phyloP scores from a whole-genome alignment of 2,888 invertebrate genomes.

The Xylota segnis region DNA sequence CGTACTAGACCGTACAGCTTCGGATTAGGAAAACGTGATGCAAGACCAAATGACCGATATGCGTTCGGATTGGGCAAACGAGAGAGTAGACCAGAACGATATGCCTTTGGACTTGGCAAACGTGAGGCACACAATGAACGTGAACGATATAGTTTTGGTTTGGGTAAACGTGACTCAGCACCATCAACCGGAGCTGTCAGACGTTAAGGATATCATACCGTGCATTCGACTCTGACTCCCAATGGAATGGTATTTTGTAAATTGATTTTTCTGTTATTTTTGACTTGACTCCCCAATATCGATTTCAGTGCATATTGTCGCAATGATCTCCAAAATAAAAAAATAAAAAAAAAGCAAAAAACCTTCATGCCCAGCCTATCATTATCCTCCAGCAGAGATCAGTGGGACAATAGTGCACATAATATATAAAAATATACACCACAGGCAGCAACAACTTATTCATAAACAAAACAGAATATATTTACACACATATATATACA shows the following conservation, averaged over 20 bases:
- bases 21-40: constrained; percentile 88
- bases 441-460: constrained; percentile 72
- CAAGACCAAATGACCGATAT: constrained; percentile 83
- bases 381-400: constrained; percentile 60
- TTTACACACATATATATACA: constrained; percentile 64
- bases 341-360: too few species aligned
- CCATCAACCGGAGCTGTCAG: constrained; percentile 26
- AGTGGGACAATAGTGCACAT: constrained; percentile 54
- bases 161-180: constrained; percentile 86
- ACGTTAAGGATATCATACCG: constrained; percentile 51
- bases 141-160: constrained; percentile 87
- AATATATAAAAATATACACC: constrained; percentile 61
- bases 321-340: constrained; percentile 37
- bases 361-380: constrained; percentile 34
- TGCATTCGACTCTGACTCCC: constrained; percentile 38
- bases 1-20: constrained; percentile 88
- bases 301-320: constrained; percentile 68
- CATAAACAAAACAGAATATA: constrained; percentile 68
- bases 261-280: constrained; percentile 26
- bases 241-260: constrained; percentile 51
- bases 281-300: constrained; percentile 73
- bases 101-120: constrained; percentile 88
- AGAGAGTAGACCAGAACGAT: constrained; percentile 86
- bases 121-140: constrained; percentile 83
- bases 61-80: constrained; percentile 87